A percentile compares a stretch with the other conserved stretches of the same genome.
Evolutionary conservation across 2,797 vertebrate species (phyloP).

Genomic region (Manis crassicaudata): DNA sequence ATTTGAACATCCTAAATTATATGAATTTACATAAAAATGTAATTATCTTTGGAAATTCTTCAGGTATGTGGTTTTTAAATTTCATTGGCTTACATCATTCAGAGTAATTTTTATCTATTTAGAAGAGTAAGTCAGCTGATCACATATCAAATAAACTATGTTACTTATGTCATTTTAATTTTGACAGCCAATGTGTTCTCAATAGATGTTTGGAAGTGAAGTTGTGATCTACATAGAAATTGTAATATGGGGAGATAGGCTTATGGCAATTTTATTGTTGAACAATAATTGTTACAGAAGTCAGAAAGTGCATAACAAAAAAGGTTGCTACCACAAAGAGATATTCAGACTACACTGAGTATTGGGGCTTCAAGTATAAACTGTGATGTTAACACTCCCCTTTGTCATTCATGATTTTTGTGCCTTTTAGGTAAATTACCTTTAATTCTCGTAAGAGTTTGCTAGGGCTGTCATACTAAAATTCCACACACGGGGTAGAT

Average conservation of each 20-base stretch:
- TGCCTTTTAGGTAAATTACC: background rate
- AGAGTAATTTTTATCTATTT: background rate
- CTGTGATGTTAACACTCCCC: background rate
- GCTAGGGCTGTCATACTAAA: background rate
- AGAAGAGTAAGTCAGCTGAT: background rate
- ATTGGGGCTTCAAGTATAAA: background rate
- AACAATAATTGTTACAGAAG: background rate
- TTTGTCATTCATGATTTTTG: background rate
- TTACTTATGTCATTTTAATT: conserved; percentile 22
- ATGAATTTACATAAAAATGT: background rate
- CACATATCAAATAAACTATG: background rate
- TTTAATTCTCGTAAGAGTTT: background rate
- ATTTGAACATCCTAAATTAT: background rate
- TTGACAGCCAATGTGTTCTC: background rate
- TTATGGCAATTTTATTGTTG: background rate
- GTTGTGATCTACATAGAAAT: background rate
- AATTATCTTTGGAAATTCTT: background rate
- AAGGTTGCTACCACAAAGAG: background rate
- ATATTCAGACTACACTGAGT: background rate
- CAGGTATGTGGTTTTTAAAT: background rate
- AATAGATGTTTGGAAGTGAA: background rate
- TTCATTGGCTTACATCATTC: background rate
- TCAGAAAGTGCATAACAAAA: background rate
- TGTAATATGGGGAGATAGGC: background rate
- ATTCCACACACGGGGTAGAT: background rate